Base-by-base conservation (phyloP, 2,888 invertebrate genomes). In the Pteria penguin region DNA sequence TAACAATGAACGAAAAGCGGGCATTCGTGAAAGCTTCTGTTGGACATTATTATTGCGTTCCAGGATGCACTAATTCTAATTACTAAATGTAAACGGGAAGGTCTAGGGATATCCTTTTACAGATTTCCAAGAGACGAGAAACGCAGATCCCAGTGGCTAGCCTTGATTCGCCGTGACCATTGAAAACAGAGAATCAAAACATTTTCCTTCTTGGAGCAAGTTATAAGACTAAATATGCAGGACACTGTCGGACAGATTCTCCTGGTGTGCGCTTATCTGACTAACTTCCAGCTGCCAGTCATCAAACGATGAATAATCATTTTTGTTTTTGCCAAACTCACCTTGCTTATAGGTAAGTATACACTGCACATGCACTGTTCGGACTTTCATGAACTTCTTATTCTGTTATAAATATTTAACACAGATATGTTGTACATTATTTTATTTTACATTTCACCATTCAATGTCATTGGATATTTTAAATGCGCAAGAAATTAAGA, bases 231-330 rank as follows among this genome's bases (percentile, higher is more conserved):
- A 14, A 68, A 67, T 24, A 80, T 77, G 76, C 33, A 72, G 8
- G 76, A 79, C 58, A 11, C 72, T 18, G 33, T 76, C 33, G 69
- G 67, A 29, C 80, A 80, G 22, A 65, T 77, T n/a, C 71, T 76
- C 57, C 68, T 58, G 1, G 78, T 78, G 1, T 75, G 78, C 72
- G 67, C 78, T 26, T 78, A 78, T 45, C 22, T 78, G 57, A 72
- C 75, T 18, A 78, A 78, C 32, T 78, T 78, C 31, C 72, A 78
- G 29, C 3, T 78, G 55, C 75, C 78, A 29, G 58, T 78, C 29
- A 67, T 75, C 22, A n/a, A n/a, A n/a, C n/a, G n/a, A n/a, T n/a
- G n/a, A n/a, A n/a, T n/a, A n/a, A n/a, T n/a, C n/a, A n/a, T n/a
- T n/a, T n/a, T n/a, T n/a, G n/a, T n/a, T n/a, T n/a, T n/a, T n/a